Evolutionary conservation across 1,140 invertebrate species (phyloP).

Genomic region (Monomorium pharaonis): DNA sequence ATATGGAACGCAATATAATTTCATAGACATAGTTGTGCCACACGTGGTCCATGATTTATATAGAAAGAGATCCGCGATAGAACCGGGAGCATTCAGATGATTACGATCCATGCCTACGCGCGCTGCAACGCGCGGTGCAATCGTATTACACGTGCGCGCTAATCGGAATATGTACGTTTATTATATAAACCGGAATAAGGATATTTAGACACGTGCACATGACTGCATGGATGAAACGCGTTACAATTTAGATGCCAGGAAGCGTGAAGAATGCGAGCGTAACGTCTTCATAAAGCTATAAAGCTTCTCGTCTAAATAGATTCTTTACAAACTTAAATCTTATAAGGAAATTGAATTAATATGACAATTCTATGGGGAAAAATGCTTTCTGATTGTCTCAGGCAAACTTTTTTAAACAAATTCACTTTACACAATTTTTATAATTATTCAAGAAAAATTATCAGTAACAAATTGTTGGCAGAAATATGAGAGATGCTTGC

Average conservation of each 20-base stretch:
- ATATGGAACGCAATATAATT: constrained; percentile 18
- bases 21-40: constrained; percentile 25
- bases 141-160: constrained; percentile 68
- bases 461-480: background rate
- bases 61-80: constrained; percentile 64
- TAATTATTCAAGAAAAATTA: background rate
- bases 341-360: background rate
- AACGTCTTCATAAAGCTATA: constrained; percentile 58
- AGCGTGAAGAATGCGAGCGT: constrained; percentile 63
- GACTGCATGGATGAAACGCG: constrained; percentile 29
- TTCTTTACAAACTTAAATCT: background rate
- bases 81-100: constrained; percentile 62
- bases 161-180: constrained; percentile 68
- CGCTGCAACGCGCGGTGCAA: constrained; percentile 50
- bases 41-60: constrained; percentile 55
- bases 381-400: background rate
- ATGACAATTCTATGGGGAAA: background rate
- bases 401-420: background rate
- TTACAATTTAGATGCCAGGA: constrained; percentile 64
- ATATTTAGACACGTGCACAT: constrained; percentile 71
- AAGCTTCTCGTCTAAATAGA: background rate
- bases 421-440: background rate
- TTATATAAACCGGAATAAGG: constrained; percentile 66
- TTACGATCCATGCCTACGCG: constrained; percentile 71
- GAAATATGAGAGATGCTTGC: background rate